These are phyloP conservation scores for Caenorhabditis sp. DNA, from an alignment of 2,888 invertebrate genomes.

Conservation along the genomic window DNA sequence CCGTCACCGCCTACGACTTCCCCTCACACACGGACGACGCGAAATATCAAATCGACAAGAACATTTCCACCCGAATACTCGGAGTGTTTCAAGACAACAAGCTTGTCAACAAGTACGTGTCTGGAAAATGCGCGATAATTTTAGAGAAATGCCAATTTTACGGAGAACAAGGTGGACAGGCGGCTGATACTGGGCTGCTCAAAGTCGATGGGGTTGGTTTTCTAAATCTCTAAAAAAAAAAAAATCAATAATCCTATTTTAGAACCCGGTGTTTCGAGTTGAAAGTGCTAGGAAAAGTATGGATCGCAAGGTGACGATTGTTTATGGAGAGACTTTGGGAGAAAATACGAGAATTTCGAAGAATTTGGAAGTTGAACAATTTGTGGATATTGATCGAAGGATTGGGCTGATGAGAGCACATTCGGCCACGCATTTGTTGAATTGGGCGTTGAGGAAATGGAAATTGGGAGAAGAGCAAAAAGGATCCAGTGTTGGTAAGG, in stretches of 20 bases:
- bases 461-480: constrained; percentile 36
- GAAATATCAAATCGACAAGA: background rate
- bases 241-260: background rate
- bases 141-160: constrained; percentile 46
- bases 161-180: constrained; percentile 37
- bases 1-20: background rate
- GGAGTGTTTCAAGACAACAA: constrained; percentile 15
- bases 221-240: no score
- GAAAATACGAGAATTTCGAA: background rate
- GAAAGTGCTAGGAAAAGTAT: constrained; percentile 21
- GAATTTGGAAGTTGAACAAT: background rate
- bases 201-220: no score
- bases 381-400: constrained; percentile 11
- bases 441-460: constrained; percentile 35
- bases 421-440: constrained; percentile 47
- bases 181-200: constrained; percentile 16
- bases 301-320: constrained; percentile 16
- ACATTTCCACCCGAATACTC: constrained; percentile 12
- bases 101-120: background rate
- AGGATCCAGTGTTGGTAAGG: constrained; percentile 42
- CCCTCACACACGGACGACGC: background rate
- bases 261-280: constrained; percentile 25
- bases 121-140: constrained; percentile 23
- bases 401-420: constrained; percentile 46
- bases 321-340: constrained; percentile 22